Evolutionary conservation across 2,888 invertebrate genomes (phyloP).

Genomic region (Drosophila infuscata): DNA sequence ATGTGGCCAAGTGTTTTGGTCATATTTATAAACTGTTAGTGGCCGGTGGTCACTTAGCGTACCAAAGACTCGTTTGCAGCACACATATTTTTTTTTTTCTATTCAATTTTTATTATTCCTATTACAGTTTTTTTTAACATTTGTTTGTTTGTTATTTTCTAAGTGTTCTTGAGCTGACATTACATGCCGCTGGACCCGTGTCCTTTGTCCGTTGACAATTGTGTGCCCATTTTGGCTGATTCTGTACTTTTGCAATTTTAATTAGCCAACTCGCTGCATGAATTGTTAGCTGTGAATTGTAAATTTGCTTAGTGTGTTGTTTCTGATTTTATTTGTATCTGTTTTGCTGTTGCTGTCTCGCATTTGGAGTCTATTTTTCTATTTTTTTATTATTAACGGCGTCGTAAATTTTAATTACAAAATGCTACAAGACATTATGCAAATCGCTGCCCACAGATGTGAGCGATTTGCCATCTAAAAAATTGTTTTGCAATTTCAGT

Average conservation of each 20-base stretch:
- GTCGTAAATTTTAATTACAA: conserved; percentile 76
- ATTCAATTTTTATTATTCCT: conserved; percentile 21
- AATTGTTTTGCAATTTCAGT: conserved; percentile 33
- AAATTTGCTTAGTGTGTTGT: conserved; percentile 15
- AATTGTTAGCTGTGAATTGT: conserved; percentile 57
- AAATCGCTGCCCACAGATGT: conserved; percentile 53
- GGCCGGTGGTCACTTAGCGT: conserved; percentile 64
- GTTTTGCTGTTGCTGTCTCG: conserved; percentile 12
- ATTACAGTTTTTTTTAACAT: conserved; percentile 8
- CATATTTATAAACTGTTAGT: conserved; percentile 69
- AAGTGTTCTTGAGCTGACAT: conserved; percentile 64
- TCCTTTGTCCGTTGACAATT: conserved; percentile 73
- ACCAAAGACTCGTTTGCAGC: conserved; percentile 34
- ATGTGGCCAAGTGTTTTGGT: conserved; percentile 66
- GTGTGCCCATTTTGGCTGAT: conserved; percentile 56
- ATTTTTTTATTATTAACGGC: conserved; percentile 49
- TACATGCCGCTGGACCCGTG: conserved; percentile 65
- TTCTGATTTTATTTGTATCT: not conserved
- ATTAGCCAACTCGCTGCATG: conserved; percentile 62
- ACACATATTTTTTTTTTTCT: conserved; percentile 1
- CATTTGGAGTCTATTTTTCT: conserved; percentile 19
- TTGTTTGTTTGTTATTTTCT: conserved; percentile 8
- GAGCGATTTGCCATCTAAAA: conserved; percentile 19
- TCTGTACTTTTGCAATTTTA: conserved; percentile 54
- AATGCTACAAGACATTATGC: conserved; percentile 74